Evolutionary conservation across 2,888 invertebrate genomes (phyloP).

Genomic region (Epirrita christyi): DNA sequence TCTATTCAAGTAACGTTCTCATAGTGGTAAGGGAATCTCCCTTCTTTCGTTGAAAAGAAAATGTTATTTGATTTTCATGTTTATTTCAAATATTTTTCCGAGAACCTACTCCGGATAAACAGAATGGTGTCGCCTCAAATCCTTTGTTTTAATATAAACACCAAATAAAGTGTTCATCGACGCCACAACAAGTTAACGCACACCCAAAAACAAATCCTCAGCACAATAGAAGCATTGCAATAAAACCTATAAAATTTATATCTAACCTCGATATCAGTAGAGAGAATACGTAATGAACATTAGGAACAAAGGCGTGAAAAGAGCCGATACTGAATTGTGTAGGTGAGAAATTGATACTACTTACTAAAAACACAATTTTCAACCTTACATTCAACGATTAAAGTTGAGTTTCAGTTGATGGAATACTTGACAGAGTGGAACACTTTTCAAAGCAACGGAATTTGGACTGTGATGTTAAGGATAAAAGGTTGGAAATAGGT

Average conservation of each 20-base stretch:
- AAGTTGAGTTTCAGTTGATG: conserved; percentile 45
- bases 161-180: conserved; percentile 55
- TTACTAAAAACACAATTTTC: conserved; percentile 36
- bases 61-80: too few species aligned
- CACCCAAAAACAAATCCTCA: conserved; percentile 60
- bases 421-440: conserved; percentile 49
- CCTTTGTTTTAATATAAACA: conserved; percentile 48
- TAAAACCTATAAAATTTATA: conserved; percentile 77
- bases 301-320: conserved; percentile 78
- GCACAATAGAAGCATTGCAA: conserved; percentile 61
- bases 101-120: neutral
- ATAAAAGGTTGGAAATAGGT: conserved; percentile 37
- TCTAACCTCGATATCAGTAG: conserved; percentile 73
- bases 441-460: conserved; percentile 38
- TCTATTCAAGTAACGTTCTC: too few species aligned
- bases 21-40: too few species aligned
- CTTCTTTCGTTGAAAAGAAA: too few species aligned
- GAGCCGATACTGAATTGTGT: conserved; percentile 72
- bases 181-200: conserved; percentile 47
- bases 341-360: conserved; percentile 69
- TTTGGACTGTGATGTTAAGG: conserved; percentile 40
- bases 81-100: too few species aligned
- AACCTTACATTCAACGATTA: conserved; percentile 43
- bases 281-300: conserved; percentile 81
- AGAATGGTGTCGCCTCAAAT: conserved; percentile 38